phyloP scores from a whole-genome alignment of 92 coral and sea anemone genomes.

The Epizoanthus ramosus region DNA sequence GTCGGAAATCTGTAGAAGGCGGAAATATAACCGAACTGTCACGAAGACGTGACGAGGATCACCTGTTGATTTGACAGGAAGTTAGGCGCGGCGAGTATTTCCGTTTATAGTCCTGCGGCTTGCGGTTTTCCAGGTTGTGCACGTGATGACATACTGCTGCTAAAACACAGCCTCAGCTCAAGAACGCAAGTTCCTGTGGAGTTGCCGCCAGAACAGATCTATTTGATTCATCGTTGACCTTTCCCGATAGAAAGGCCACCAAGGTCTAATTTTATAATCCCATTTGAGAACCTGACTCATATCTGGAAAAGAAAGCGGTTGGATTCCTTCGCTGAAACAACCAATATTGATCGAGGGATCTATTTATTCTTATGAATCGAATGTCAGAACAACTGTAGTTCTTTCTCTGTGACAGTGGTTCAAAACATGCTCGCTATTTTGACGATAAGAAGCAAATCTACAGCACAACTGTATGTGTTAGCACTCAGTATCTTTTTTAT shows the following conservation, averaged over 20 bases:
- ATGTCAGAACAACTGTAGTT: too few species aligned
- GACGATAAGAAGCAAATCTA: neutral
- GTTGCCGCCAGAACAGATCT: neutral
- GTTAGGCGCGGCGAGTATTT: conserved; percentile 41
- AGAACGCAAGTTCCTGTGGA: neutral
- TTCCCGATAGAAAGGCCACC: neutral
- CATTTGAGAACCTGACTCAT: neutral
- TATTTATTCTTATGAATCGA: neutral
- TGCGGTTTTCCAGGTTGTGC: conserved; percentile 22
- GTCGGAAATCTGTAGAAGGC: neutral
- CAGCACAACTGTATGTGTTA: neutral
- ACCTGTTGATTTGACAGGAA: conserved; percentile 19
- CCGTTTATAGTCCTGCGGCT: conserved; percentile 1
- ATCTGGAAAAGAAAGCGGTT: neutral
- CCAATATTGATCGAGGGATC: neutral
- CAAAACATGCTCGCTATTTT: too few species aligned
- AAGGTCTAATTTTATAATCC: neutral
- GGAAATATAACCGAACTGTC: neutral
- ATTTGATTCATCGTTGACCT: neutral
- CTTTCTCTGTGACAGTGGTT: neutral
- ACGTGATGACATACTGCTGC: conserved; percentile 13
- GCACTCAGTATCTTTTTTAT: conserved; percentile 13
- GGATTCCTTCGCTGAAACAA: neutral
- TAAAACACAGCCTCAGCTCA: neutral
- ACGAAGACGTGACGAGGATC: conserved; percentile 10